A percentile compares a stretch with the other conserved stretches of the same genome.
Evolutionary conservation across 1,140 invertebrate species (phyloP).

Genomic region (Drosophila mayri): DNA sequence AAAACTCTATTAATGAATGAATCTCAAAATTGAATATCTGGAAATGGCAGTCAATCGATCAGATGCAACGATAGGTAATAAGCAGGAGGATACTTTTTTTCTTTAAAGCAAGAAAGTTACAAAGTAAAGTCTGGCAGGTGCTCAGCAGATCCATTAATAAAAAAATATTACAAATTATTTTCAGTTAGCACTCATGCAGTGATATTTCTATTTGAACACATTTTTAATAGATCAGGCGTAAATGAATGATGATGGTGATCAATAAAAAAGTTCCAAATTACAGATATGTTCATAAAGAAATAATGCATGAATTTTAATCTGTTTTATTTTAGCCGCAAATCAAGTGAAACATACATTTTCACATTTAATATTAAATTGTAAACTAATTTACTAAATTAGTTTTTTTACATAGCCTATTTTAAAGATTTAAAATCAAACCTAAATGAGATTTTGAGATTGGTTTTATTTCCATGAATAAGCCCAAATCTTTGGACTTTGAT

Average conservation of each 20-base stretch:
- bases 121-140: background rate
- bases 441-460: too few relatives aligned
- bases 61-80: constrained; percentile 10
- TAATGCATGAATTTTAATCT: background rate
- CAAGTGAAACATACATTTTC: background rate
- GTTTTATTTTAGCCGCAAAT: too few relatives aligned
- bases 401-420: background rate
- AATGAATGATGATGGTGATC: constrained; percentile 1
- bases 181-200: background rate
- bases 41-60: constrained; percentile 26
- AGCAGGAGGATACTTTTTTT: background rate
- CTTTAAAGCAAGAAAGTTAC: background rate
- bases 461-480: background rate
- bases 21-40: constrained; percentile 9
- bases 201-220: background rate
- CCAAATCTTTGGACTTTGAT: constrained; percentile 1
- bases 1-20: constrained; percentile 26
- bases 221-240: background rate
- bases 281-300: background rate
- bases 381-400: too few relatives aligned
- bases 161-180: background rate
- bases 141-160: background rate
- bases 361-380: background rate
- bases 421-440: background rate
- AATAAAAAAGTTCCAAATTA: background rate